Conservation (phyloP, 2,888 invertebrate genomes). For the Limnephilus marmoratus region DNA sequence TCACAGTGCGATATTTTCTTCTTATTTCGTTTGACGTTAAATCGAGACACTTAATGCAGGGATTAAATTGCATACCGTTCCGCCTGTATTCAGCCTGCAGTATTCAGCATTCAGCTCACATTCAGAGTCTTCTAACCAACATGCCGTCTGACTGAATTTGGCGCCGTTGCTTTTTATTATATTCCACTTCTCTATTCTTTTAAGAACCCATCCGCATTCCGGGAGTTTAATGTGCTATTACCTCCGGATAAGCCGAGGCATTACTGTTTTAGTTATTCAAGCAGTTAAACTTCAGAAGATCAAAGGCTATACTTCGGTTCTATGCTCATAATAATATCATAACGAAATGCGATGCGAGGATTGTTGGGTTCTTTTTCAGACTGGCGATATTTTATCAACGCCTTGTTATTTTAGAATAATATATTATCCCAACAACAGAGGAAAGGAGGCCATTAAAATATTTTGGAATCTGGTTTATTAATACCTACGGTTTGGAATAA, state of each 20-base stretch:
- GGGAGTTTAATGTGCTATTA: conserved; percentile 62
- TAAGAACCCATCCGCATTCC: conserved; percentile 54
- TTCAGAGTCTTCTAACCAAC: neutral
- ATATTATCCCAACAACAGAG: neutral
- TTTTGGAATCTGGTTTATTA: neutral
- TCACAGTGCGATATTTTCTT: neutral
- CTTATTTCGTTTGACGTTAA: neutral
- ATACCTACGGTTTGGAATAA: neutral
- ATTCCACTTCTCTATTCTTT: conserved; percentile 48
- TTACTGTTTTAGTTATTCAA: conserved; percentile 55
- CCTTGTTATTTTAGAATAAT: conserved; percentile 18
- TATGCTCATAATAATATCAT: conserved; percentile 6
- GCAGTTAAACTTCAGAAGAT: conserved; percentile 49
- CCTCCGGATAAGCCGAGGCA: conserved; percentile 60
- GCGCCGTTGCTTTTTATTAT: conserved; percentile 58
- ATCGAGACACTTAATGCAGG: neutral
- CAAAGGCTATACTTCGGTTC: conserved; percentile 24
- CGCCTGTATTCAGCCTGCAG: neutral
- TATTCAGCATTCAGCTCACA: neutral
- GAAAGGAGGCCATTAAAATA: neutral
- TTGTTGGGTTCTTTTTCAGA: neutral
- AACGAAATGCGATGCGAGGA: conserved; percentile 9
- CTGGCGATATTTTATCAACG: conserved; percentile 29
- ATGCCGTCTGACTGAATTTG: conserved; percentile 47
- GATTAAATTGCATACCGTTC: neutral